Evolutionary conservation across 1,140 invertebrate genomes (phyloP).

Genomic region (Platorchestia sp.): DNA sequence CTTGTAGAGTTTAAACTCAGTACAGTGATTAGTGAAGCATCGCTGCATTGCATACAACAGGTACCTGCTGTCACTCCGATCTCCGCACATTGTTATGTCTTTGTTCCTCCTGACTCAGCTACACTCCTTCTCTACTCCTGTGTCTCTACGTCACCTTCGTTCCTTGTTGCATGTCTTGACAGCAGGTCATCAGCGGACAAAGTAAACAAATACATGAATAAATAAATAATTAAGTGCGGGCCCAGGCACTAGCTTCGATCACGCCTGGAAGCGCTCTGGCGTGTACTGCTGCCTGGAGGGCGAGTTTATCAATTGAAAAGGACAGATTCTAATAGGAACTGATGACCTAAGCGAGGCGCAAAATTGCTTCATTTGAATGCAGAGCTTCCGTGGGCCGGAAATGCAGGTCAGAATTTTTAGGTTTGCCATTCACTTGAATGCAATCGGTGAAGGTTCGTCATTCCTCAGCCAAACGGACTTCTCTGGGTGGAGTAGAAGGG

Average conservation of each 20-base stretch:
- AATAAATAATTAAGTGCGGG: neutral
- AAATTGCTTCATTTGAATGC: slow-evolving; percentile 2
- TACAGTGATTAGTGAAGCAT: no score
- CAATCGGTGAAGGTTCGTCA: neutral
- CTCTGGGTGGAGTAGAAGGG: neutral
- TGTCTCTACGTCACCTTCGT: neutral
- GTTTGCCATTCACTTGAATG: neutral
- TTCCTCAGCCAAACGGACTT: neutral
- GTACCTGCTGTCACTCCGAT: no score
- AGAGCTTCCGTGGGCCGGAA: neutral
- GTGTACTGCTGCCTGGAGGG: neutral
- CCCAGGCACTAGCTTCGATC: neutral
- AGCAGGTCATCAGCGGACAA: neutral
- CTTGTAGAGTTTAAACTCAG: no score
- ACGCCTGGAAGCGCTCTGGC: neutral
- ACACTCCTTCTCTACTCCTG: neutral
- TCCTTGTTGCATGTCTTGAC: neutral
- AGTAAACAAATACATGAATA: neutral
- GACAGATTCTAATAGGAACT: neutral
- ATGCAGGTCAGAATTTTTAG: neutral
- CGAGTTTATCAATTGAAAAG: neutral
- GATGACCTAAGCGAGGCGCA: neutral
- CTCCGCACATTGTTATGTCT: neutral
- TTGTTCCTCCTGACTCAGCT: neutral
- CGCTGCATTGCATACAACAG: no score